Evolutionary conservation across 1,140 invertebrate species (phyloP).

Genomic region (Drosophila mojavensis): DNA sequence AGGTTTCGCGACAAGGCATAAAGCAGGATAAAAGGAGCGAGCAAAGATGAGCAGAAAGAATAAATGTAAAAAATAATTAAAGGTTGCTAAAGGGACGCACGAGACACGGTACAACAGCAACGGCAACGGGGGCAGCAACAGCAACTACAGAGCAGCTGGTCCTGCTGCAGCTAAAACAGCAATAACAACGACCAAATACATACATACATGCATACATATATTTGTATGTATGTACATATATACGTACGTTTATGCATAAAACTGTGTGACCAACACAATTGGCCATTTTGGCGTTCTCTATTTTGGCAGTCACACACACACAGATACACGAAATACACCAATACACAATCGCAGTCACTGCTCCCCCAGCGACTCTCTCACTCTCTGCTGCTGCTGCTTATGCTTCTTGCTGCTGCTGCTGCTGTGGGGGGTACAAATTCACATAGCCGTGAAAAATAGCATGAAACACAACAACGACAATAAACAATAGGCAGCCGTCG

Average conservation of each 20-base stretch:
- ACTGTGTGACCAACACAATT: conserved; percentile 55
- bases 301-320: conserved; percentile 45
- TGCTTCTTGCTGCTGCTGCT: conserved; percentile 27
- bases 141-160: conserved; percentile 46
- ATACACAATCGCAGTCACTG: conserved; percentile 40
- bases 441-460: conserved; percentile 51
- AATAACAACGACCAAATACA: conserved; percentile 40
- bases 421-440: conserved; percentile 55
- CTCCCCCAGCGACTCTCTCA: conserved; percentile 48
- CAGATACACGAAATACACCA: conserved; percentile 17
- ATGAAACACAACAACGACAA: conserved; percentile 50
- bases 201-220: conserved; percentile 13
- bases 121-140: conserved; percentile 22
- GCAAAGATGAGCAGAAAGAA: conserved; percentile 69
- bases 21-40: conserved; percentile 69
- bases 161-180: conserved; percentile 40
- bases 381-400: conserved; percentile 32
- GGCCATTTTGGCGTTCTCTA: conserved; percentile 57
- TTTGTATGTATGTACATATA: conserved; percentile 13
- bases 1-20: conserved; percentile 48
- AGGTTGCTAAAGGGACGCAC: conserved; percentile 55
- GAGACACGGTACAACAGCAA: conserved; percentile 13
- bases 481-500: conserved; percentile 47
- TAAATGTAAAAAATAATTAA: conserved; percentile 77
- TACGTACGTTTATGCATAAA: conserved; percentile 27